Evolutionary conservation across 2,888 invertebrate species (phyloP).

Genomic region (Athrips mouffetella): DNA sequence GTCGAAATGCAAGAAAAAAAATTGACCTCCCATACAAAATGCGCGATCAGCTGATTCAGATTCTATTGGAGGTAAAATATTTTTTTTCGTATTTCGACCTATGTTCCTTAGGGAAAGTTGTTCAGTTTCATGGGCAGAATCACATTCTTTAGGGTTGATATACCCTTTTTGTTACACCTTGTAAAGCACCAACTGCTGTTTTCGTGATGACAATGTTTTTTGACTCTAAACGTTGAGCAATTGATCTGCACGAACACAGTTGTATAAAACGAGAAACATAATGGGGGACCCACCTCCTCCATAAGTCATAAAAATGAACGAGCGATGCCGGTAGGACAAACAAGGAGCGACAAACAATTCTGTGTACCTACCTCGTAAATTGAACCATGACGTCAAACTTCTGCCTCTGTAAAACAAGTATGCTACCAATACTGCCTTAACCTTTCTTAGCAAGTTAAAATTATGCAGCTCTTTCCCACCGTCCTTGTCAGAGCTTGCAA

Average conservation of each 20-base stretch:
- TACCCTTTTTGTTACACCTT: too few relatives aligned
- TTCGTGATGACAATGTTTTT: neutral
- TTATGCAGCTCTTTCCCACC: too few relatives aligned
- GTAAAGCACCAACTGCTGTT: neutral
- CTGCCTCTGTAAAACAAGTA: neutral
- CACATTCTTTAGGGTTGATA: too few relatives aligned
- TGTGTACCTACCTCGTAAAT: conserved; percentile 19
- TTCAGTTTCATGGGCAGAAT: too few relatives aligned
- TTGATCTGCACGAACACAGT: conserved; percentile 38
- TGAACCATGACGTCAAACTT: conserved; percentile 19
- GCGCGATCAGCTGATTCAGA: too few relatives aligned
- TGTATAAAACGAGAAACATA: conserved; percentile 54
- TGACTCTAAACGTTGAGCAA: conserved; percentile 3
- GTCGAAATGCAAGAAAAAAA: too few relatives aligned
- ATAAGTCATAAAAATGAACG: conserved; percentile 74
- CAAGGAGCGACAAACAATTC: conserved; percentile 50
- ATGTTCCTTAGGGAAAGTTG: too few relatives aligned
- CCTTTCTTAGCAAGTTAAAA: neutral
- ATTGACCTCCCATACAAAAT: too few relatives aligned
- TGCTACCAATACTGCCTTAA: neutral
- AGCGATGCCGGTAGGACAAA: conserved; percentile 56
- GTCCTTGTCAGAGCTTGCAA: conserved; percentile 1
- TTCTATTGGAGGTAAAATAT: too few relatives aligned
- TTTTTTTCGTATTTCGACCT: too few relatives aligned
- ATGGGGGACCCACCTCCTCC: conserved; percentile 57